Evolutionary conservation across 2,113 vertebrate genomes (phyloP).

Genomic region (Cynocephalus volans): DNA sequence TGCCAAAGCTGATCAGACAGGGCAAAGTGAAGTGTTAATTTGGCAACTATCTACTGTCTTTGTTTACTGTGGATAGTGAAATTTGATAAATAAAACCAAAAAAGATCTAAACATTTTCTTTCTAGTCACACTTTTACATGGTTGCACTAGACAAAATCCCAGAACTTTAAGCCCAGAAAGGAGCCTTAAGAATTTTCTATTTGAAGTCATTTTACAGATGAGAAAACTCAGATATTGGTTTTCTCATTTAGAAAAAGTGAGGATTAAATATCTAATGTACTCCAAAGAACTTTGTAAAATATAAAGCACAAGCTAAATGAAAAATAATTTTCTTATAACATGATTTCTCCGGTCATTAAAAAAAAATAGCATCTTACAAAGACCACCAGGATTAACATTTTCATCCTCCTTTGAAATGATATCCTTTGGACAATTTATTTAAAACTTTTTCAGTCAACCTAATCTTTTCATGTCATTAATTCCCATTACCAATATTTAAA

Average conservation of each 20-base stretch:
- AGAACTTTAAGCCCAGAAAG: neutral
- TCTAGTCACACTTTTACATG: neutral
- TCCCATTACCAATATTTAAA: neutral
- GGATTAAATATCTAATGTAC: neutral
- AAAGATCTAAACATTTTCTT: constrained; percentile 3
- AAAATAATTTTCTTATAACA: neutral
- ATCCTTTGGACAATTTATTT: neutral
- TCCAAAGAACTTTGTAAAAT: neutral
- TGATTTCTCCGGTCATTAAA: neutral
- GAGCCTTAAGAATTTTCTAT: neutral
- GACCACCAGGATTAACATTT: neutral
- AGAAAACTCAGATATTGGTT: neutral
- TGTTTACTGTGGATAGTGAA: neutral
- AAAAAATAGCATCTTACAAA: neutral
- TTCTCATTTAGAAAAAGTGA: neutral
- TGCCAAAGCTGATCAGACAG: neutral
- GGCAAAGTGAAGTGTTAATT: neutral
- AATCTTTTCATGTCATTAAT: constrained; percentile 5
- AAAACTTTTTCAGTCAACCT: neutral
- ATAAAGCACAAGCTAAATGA: neutral
- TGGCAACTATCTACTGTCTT: neutral
- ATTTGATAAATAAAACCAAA: constrained; percentile 13
- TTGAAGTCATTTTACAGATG: constrained; percentile 39
- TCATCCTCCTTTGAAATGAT: neutral
- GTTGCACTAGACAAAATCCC: neutral